Conservation (phyloP, 1,140 invertebrate species). For the Heliothis subflexa region DNA sequence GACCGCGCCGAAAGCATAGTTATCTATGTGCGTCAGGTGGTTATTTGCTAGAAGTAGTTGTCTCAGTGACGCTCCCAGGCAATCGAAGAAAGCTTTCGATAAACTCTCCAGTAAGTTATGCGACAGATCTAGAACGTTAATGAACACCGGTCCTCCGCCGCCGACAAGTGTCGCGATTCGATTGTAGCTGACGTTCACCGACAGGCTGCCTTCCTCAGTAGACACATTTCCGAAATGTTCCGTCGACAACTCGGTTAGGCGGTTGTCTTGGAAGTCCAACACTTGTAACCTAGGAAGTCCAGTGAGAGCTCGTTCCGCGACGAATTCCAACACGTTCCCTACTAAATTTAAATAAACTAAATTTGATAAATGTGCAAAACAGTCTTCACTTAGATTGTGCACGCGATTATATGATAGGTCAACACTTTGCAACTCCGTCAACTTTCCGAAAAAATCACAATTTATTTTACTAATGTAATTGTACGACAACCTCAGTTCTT, state of each 20-base stretch:
- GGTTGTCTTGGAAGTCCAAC: conserved; percentile 91
- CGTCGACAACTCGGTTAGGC: conserved; percentile 88
- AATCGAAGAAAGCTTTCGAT: conserved; percentile 87
- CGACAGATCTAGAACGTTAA: conserved; percentile 89
- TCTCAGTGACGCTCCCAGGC: conserved; percentile 86
- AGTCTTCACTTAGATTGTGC: conserved; percentile 68
- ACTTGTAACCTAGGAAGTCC: conserved; percentile 88
- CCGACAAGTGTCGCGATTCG: conserved; percentile 87
- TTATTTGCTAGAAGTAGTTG: conserved; percentile 91
- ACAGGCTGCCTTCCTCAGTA: conserved; percentile 85
- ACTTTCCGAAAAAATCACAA: conserved; percentile 87
- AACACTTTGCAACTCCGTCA: conserved; percentile 88
- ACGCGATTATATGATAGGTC: conserved; percentile 91
- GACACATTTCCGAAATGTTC: conserved; percentile 89
- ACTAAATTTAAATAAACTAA: conserved; percentile 89
- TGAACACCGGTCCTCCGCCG: conserved; percentile 85
- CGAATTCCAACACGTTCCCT: conserved; percentile 87
- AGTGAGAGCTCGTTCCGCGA: conserved; percentile 87
- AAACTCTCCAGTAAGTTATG: conserved; percentile 88
- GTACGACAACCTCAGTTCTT: conserved; percentile 91
- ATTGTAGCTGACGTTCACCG: conserved; percentile 90
- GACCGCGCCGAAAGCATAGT: conserved; percentile 89
- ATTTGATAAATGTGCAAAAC: conserved; percentile 88
- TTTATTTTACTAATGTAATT: conserved; percentile 89
- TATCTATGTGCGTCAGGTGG: conserved; percentile 88